phyloP scores from a whole-genome alignment of 2,888 invertebrate species.

The Conops quadrifasciatus region DNA sequence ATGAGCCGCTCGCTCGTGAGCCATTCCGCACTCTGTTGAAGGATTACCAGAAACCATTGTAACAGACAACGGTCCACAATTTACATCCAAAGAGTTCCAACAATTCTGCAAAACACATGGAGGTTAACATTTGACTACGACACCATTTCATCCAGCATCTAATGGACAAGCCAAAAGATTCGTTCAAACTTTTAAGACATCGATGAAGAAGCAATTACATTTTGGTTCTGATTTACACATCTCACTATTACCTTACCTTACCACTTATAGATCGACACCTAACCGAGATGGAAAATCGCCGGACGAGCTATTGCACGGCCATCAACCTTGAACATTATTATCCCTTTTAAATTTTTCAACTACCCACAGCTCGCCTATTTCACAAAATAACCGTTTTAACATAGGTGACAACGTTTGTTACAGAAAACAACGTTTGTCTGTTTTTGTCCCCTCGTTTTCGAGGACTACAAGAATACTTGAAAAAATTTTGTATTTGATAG shows the following conservation, averaged over 20 bases:
- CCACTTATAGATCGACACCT: conserved; percentile 36
- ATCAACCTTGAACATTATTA: conserved; percentile 33
- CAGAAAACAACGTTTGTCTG: conserved; percentile 28
- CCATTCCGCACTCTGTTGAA: too few relatives aligned
- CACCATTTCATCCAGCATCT: neutral
- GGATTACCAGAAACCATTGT: conserved; percentile 45
- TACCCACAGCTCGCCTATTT: conserved; percentile 13
- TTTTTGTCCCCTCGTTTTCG: too few relatives aligned
- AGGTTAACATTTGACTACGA: conserved; percentile 44
- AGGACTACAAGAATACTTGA: conserved; percentile 63
- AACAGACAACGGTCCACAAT: conserved; percentile 48
- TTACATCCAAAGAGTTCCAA: conserved; percentile 45
- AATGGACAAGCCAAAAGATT: neutral
- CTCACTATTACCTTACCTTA: neutral
- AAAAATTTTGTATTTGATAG: too few relatives aligned
- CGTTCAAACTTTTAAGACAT: conserved; percentile 24
- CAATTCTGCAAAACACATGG: conserved; percentile 43
- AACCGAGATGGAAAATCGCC: conserved; percentile 36
- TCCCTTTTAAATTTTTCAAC: conserved; percentile 27
- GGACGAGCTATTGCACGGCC: conserved; percentile 36
- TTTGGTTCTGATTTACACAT: too few relatives aligned
- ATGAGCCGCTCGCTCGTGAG: too few relatives aligned
- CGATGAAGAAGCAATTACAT: conserved; percentile 30
- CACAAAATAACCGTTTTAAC: too few relatives aligned
- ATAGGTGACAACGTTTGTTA: too few relatives aligned